phyloP scores from a whole-genome alignment of 1,140 invertebrate species.

The Drosophila kikkawai region DNA sequence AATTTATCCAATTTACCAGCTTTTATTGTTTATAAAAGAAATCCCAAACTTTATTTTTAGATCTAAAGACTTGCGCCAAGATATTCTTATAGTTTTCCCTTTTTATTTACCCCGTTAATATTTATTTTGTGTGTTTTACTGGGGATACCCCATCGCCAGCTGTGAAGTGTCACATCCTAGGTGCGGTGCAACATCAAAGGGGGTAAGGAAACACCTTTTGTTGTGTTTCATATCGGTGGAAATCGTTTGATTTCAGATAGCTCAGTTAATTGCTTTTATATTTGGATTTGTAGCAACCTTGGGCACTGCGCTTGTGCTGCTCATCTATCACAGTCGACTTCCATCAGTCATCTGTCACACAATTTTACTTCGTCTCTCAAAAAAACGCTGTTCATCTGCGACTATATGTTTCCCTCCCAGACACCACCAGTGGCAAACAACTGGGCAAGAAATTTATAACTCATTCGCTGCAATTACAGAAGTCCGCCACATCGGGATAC shows the following conservation, averaged over 20 bases:
- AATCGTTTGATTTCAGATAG: constrained; percentile 3
- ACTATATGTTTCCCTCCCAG: neutral
- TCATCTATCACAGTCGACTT: constrained; percentile 21
- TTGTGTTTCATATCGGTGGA: constrained; percentile 6
- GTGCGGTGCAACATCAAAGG: constrained; percentile 7
- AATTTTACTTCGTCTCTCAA: constrained; percentile 11
- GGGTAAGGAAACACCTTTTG: constrained; percentile 16
- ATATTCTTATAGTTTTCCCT: neutral
- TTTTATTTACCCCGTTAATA: constrained; percentile 4
- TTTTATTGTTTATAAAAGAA: neutral
- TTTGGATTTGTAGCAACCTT: constrained; percentile 12
- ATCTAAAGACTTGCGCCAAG: neutral
- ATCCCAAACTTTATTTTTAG: neutral
- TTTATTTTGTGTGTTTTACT: neutral
- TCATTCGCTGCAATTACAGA: constrained; percentile 51
- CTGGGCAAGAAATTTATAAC: constrained; percentile 39
- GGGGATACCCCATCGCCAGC: constrained; percentile 2
- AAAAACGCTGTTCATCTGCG: constrained; percentile 1
- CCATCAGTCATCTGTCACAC: constrained; percentile 30
- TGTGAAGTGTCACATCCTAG: constrained; percentile 11
- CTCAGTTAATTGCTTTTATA: constrained; percentile 13
- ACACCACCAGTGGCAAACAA: constrained; percentile 11
- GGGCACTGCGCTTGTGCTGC: constrained; percentile 1
- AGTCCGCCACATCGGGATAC: constrained; percentile 34
- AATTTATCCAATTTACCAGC: too few relatives aligned